These are phyloP conservation scores for Silurus aristotelis DNA, from an alignment of 2,797 vertebrate genomes.

Conservation along the genomic window DNA sequence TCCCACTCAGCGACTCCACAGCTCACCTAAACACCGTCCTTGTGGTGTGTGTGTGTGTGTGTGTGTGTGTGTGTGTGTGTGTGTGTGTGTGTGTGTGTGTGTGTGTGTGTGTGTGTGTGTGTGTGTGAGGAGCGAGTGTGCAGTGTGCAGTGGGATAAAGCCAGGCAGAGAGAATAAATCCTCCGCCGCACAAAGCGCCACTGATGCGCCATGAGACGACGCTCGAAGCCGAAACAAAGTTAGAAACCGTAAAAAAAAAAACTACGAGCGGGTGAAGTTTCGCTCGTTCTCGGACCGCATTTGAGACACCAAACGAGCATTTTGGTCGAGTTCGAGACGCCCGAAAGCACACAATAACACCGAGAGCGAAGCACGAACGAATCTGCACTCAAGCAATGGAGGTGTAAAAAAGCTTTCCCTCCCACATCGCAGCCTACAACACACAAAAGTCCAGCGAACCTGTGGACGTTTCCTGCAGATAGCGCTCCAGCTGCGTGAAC, in stretches of 20 bases:
- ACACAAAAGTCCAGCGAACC: constrained; percentile 64
- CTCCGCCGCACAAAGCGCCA: constrained; percentile 62
- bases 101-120: constrained; percentile 49
- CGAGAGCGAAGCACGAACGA: constrained; percentile 54
- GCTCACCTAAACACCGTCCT: background rate
- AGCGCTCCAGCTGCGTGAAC: constrained; percentile 90
- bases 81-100: constrained; percentile 49
- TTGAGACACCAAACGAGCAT: background rate
- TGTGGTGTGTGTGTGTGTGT: constrained; percentile 51
- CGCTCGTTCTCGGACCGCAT: background rate
- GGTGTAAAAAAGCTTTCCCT: constrained; percentile 65
- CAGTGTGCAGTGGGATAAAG: constrained; percentile 70
- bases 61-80: constrained; percentile 50
- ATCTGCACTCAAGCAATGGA: constrained; percentile 65
- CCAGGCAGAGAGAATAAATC: constrained; percentile 61
- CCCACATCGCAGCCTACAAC: constrained; percentile 57
- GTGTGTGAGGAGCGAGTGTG: constrained; percentile 48
- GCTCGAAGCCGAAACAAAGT: background rate
- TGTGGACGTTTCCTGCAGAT: constrained; percentile 86
- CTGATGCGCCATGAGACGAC: constrained; percentile 14
- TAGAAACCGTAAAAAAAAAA: background rate
- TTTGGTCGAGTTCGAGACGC: background rate
- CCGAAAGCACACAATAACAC: constrained; percentile 37
- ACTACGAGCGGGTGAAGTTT: background rate
- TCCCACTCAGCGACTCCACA: background rate